Conservation (phyloP, 2,888 invertebrate genomes). For the Calameuta filiformis region DNA sequence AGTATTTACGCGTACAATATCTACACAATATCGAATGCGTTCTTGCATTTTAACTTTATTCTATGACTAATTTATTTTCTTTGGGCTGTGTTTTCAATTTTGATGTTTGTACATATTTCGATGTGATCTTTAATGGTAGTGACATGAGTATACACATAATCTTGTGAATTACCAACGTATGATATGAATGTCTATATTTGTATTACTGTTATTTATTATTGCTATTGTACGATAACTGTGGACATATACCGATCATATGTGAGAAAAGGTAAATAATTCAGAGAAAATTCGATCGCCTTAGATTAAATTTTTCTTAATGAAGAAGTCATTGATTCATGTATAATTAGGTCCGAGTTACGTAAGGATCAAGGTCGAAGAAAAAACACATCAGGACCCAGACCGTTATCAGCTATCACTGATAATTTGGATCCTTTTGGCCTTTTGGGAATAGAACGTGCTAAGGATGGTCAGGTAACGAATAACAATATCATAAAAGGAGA, state of each 20-base stretch:
- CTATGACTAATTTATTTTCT: neutral
- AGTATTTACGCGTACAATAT: conserved; percentile 48
- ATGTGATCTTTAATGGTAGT: neutral
- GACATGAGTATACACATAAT: neutral
- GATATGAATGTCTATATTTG: neutral
- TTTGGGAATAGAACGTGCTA: conserved; percentile 82
- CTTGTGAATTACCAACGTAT: neutral
- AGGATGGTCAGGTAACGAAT: conserved; percentile 79
- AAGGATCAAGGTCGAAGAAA: conserved; percentile 81
- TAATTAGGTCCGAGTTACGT: conserved; percentile 72
- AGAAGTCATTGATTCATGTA: neutral
- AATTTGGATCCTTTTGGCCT: conserved; percentile 86
- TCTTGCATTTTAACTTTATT: conserved; percentile 21
- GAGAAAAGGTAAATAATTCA: neutral
- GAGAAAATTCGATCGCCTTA: neutral
- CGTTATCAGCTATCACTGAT: conserved; percentile 86
- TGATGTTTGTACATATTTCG: neutral
- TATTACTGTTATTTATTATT: neutral
- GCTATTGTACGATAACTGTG: neutral
- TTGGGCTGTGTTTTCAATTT: neutral
- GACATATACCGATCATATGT: neutral
- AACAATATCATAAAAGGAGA: neutral
- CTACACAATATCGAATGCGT: conserved; percentile 45
- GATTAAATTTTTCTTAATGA: neutral
- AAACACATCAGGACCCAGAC: conserved; percentile 85